phyloP scores from a whole-genome alignment of 1,140 invertebrate species.

The Dryas iulia region DNA sequence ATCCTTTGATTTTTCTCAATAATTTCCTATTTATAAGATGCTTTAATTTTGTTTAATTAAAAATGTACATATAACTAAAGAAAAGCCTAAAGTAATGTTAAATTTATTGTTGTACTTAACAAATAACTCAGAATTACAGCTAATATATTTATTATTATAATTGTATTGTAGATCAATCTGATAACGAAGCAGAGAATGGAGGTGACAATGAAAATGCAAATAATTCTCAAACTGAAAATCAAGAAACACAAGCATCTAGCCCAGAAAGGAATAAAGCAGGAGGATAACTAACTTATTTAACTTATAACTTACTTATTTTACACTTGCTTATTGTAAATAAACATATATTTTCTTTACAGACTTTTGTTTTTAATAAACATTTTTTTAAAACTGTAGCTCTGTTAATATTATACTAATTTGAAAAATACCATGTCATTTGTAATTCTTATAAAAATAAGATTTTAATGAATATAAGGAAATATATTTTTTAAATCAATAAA shows the following conservation, averaged over 20 bases:
- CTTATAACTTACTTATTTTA: background rate
- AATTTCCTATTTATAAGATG: background rate
- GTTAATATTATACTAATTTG: background rate
- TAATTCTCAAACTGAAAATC: conserved; percentile 66
- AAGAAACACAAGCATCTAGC: conserved; percentile 53
- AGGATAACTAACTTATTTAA: too few relatives aligned
- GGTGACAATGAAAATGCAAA: conserved; percentile 67
- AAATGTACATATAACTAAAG: too few relatives aligned
- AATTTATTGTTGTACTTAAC: too few relatives aligned
- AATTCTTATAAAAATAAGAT: too few relatives aligned
- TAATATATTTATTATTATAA: too few relatives aligned
- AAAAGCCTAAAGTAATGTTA: too few relatives aligned
- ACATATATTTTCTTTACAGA: background rate
- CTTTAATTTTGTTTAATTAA: too few relatives aligned
- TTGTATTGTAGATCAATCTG: conserved; percentile 56
- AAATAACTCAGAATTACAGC: too few relatives aligned
- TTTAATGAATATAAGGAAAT: too few relatives aligned
- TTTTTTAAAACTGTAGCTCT: background rate
- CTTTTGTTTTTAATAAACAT: background rate
- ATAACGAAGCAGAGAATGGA: conserved; percentile 73
- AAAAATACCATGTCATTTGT: too few relatives aligned
- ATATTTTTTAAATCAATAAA: background rate
- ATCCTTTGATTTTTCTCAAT: background rate
- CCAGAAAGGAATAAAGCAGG: conserved; percentile 61
- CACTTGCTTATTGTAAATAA: background rate